phyloP scores from a whole-genome alignment of 1,140 invertebrate species.

The Nebria ingens region DNA sequence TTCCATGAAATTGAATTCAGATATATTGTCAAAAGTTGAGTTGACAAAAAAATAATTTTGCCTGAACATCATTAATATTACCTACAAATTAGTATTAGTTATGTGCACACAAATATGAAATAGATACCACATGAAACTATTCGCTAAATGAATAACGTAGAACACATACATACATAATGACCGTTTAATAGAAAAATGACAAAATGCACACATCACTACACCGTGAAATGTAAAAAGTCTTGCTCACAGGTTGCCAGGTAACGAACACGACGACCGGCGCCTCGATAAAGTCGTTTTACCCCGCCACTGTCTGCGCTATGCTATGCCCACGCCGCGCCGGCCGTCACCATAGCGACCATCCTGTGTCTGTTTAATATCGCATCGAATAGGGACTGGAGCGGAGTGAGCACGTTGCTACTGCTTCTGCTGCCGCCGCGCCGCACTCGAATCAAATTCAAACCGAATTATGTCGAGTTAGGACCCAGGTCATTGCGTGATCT shows the following conservation, averaged over 20 bases:
- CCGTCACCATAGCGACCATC: neutral
- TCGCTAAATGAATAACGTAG: no score
- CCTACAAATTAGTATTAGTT: no score
- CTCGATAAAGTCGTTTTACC: neutral
- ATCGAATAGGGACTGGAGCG: neutral
- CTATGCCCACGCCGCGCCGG: neutral
- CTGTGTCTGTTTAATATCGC: conserved; percentile 15
- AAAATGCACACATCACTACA: neutral
- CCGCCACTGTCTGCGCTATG: neutral
- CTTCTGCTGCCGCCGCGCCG: neutral
- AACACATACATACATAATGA: no score
- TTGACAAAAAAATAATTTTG: no score
- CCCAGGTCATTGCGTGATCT: neutral
- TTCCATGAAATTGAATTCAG: no score
- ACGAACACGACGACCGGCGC: neutral
- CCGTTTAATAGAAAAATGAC: conserved; percentile 5
- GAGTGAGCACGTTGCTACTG: no score
- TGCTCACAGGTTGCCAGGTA: conserved; percentile 5
- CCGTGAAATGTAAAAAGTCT: neutral
- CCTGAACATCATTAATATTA: no score
- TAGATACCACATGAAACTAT: no score
- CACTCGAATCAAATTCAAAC: neutral
- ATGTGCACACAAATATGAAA: no score
- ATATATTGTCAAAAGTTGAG: no score
- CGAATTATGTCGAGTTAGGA: neutral